Percentiles rank a stretch among this genome's conserved stretches.
These are phyloP conservation scores for Triplophysa siluroides DNA, from an alignment of 2,113 vertebrate species.

Conservation along the genomic window DNA sequence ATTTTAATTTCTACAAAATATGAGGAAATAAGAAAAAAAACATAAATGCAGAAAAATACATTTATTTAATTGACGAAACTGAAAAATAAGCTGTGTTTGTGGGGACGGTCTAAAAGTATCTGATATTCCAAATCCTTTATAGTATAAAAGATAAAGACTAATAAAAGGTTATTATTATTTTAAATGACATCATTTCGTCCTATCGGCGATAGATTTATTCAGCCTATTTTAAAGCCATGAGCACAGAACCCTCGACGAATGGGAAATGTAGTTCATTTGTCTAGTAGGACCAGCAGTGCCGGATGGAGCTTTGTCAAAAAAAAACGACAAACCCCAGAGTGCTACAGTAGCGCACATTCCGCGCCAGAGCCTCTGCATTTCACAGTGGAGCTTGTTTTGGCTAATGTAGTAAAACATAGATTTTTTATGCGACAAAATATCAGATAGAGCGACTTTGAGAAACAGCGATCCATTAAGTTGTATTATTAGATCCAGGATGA, in stretches of 20 bases:
- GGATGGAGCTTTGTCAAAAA: neutral
- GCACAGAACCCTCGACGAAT: neutral
- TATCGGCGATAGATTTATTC: conserved; percentile 36
- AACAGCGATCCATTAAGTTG: neutral
- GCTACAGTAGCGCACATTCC: neutral
- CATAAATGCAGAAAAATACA: no score
- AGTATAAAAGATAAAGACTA: no score
- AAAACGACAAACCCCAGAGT: conserved; percentile 69
- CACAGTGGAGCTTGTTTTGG: neutral
- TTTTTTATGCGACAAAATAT: neutral
- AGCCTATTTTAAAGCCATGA: conserved; percentile 33
- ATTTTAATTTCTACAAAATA: no score
- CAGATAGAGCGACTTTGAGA: neutral
- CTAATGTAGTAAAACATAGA: conserved; percentile 19
- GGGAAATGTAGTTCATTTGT: conserved; percentile 69
- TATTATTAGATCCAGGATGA: neutral
- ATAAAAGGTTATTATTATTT: neutral
- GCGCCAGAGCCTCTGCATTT: conserved; percentile 47
- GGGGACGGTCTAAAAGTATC: no score
- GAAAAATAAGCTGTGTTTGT: no score
- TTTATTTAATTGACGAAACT: no score
- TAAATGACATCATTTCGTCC: neutral
- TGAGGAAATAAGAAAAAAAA: no score
- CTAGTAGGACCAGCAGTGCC: fast-evolving
- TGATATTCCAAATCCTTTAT: no score